These are phyloP conservation scores for Drosophila kikkawai DNA, from an alignment of 1,140 invertebrate genomes.

Conservation along the genomic window DNA sequence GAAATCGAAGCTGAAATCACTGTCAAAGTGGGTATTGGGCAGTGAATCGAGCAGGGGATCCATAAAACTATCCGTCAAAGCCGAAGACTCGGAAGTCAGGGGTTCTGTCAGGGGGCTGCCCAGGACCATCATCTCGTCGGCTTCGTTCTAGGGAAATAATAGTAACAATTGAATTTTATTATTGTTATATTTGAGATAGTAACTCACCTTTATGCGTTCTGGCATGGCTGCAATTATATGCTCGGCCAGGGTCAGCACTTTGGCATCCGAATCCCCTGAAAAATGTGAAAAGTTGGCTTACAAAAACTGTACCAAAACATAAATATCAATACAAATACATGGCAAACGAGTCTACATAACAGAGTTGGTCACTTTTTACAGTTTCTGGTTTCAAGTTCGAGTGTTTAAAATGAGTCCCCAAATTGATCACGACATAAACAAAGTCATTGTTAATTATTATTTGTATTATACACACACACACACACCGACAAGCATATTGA, in stretches of 20 bases:
- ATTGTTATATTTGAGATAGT: background rate
- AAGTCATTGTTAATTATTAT: conserved; percentile 32
- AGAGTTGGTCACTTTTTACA: conserved; percentile 32
- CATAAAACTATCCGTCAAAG: conserved; percentile 88
- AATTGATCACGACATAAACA: conserved; percentile 22
- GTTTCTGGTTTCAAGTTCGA: background rate
- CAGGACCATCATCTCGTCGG: conserved; percentile 84
- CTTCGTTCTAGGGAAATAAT: conserved; percentile 68
- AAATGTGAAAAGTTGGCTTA: conserved; percentile 38
- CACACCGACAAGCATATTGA: conserved; percentile 69
- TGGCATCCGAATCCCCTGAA: conserved; percentile 95
- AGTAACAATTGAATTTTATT: background rate
- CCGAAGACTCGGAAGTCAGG: conserved; percentile 83
- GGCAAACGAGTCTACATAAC: conserved; percentile 53
- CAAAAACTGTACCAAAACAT: background rate
- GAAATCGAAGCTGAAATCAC: conserved; percentile 91
- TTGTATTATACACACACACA: conserved; percentile 50
- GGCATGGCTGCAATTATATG: conserved; percentile 99
- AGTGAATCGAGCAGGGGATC: conserved; percentile 88
- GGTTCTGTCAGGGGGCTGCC: conserved; percentile 85
- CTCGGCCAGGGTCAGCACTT: conserved; percentile 96
- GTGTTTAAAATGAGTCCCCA: conserved; percentile 19
- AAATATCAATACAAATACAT: conserved; percentile 39
- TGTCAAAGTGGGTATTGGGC: conserved; percentile 87
- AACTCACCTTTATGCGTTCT: conserved; percentile 95